Percentiles rank a stretch among this genome's conserved stretches.
phyloP scores from a whole-genome alignment of 1,140 invertebrate species.

The Bombus affinis region DNA sequence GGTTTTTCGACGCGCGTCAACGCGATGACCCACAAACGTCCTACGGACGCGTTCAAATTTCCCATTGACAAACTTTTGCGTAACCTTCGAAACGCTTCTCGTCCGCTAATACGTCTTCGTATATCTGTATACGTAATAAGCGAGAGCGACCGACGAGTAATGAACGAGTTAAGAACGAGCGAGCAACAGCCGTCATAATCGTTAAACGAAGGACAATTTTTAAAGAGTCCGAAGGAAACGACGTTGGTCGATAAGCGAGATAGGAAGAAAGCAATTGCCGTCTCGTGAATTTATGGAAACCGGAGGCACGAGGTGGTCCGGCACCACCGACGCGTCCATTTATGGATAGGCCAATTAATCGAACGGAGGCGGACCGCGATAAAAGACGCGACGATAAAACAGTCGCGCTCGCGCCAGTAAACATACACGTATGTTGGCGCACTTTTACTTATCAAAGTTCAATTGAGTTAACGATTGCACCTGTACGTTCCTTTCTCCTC shows the following conservation, averaged over 20 bases:
- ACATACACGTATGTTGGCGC: not conserved
- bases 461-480: conserved; percentile 68
- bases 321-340: not conserved
- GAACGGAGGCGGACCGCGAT: not conserved
- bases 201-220: no score
- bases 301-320: not conserved
- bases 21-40: not conserved
- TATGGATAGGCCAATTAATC: not conserved
- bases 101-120: not conserved
- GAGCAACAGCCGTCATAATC: no score
- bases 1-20: not conserved
- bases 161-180: no score
- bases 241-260: no score
- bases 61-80: not conserved
- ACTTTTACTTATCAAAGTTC: conserved; percentile 66
- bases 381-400: conserved; percentile 14
- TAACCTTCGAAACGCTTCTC: not conserved
- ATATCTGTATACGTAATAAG: no score
- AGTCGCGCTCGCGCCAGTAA: conserved; percentile 1
- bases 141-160: no score
- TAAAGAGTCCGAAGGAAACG: no score
- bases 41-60: not conserved
- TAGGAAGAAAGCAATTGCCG: no score
- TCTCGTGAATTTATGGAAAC: not conserved
- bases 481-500: conserved; percentile 68